Evolutionary conservation across 35 echinoderm and acorn worm genomes (phyloP), one percentile per base, ranked within the genome.

Genomic region (Ophiothrix spiculata): DNA sequence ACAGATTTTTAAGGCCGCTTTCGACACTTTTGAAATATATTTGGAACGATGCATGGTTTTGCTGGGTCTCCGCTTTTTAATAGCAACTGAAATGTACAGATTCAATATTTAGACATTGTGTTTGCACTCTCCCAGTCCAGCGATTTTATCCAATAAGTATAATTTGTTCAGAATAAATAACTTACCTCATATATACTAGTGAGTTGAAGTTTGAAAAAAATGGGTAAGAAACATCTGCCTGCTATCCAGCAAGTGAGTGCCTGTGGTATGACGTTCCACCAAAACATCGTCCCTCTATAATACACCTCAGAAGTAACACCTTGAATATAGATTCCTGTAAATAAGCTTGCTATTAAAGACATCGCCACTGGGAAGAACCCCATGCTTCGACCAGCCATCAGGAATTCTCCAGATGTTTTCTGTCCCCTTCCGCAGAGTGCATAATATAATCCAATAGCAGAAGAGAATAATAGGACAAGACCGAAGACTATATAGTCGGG

Each of bases 111-210:
- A n/a, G n/a, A n/a, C n/a, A n/a, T n/a, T n/a, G n/a, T n/a, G n/a
- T n/a, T n/a, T n/a, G n/a, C n/a, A n/a, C n/a, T n/a, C n/a, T n/a
- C n/a, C n/a, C n/a, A n/a, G n/a, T n/a, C n/a, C n/a, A n/a, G n/a
- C n/a, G n/a, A n/a, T n/a, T n/a, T n/a, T n/a, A n/a, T n/a, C n/a
- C n/a, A n/a, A n/a, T n/a, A n/a, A n/a, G n/a, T n/a, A n/a, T n/a
- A n/a, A n/a, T n/a, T n/a, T n/a, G n/a, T n/a, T n/a, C n/a, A n/a
- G n/a, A 37, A 33, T 37, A 35, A 0, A 31, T 34, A 63, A 69
- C 56, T 1, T 60, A 84, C 81, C 81, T 84, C 46, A 64, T 84
- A 84, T 37, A 84, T 60, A 35, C 81, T 84, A 35, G 35, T 84
- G 1, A 84, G 1, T 37, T 32, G 13, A 33, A 84, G 37, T 28